Evolutionary conservation across 2,797 vertebrate genomes (phyloP).

Genomic region (Platyrinchus mystaceus): DNA sequence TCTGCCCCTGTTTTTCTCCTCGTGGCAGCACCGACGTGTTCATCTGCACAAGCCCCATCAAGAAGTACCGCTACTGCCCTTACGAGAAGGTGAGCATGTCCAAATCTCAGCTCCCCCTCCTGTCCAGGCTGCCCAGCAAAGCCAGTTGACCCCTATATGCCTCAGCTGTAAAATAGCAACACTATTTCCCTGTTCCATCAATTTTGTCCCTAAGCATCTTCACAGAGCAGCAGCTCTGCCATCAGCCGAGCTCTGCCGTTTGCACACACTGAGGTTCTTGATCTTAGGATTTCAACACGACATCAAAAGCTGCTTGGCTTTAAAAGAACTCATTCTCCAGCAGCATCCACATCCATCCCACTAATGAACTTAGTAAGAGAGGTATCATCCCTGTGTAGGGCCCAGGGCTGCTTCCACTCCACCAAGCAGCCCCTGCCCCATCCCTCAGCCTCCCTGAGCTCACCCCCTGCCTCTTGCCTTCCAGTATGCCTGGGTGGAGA

Average conservation of each 20-base stretch:
- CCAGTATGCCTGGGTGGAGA: conserved; percentile 96
- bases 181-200: neutral
- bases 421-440: neutral
- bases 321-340: neutral
- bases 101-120: neutral
- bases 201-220: neutral
- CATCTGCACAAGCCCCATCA: conserved; percentile 96
- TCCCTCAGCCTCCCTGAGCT: neutral
- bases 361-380: neutral
- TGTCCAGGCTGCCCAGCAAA: fast-evolving
- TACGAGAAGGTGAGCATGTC: conserved; percentile 87
- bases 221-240: fast-evolving
- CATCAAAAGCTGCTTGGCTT: neutral
- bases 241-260: neutral
- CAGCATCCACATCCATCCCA: neutral
- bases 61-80: conserved; percentile 87
- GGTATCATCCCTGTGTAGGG: neutral
- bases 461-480: neutral
- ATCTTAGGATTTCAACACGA: neutral
- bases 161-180: neutral
- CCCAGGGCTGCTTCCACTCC: neutral
- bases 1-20: neutral
- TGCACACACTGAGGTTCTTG: neutral
- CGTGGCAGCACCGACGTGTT: conserved; percentile 90
- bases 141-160: neutral